Percentiles rank a stretch among this genome's conserved stretches.
These are phyloP conservation scores for Luffia ferchaultella DNA, from an alignment of 2,888 invertebrate genomes.

Conservation along the genomic window DNA sequence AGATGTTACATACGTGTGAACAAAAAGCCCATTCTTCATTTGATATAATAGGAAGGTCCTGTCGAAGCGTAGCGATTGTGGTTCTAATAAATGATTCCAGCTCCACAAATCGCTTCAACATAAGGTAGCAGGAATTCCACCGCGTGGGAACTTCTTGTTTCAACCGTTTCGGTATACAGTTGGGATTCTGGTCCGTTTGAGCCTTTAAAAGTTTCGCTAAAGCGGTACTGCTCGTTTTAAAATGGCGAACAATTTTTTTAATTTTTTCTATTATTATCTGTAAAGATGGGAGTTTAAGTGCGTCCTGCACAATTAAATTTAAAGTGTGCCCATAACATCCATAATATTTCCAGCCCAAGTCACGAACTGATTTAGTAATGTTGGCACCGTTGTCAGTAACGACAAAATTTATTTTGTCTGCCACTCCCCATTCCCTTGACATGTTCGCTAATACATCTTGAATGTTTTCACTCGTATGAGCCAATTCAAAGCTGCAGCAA, in stretches of 20 bases:
- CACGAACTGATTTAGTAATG: background rate
- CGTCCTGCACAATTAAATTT: conserved; percentile 17
- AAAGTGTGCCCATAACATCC: conserved; percentile 19
- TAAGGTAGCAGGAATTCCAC: conserved; percentile 18
- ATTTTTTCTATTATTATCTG: conserved; percentile 12
- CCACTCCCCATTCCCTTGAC: conserved; percentile 1
- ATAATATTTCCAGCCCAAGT: conserved; percentile 16
- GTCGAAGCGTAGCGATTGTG: background rate
- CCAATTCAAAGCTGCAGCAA: background rate
- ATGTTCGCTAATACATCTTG: background rate
- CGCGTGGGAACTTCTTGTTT: conserved; percentile 14
- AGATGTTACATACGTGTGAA: conserved; percentile 7
- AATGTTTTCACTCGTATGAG: background rate
- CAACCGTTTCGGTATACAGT: conserved; percentile 11
- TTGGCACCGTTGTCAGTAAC: conserved; percentile 3
- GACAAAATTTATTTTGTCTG: conserved; percentile 5
- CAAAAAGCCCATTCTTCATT: conserved; percentile 8
- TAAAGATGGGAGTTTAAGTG: conserved; percentile 3
- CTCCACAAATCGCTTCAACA: conserved; percentile 15
- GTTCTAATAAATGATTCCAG: conserved; percentile 8
- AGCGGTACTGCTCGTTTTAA: conserved; percentile 14
- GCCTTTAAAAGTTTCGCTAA: conserved; percentile 11
- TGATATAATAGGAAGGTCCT: conserved; percentile 6
- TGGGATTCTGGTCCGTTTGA: conserved; percentile 10
- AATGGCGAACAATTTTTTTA: conserved; percentile 13